Evolutionary conservation across 37 sponge, comb jelly and placozoan genomes (phyloP).

Genomic region (Crambe crambe): DNA sequence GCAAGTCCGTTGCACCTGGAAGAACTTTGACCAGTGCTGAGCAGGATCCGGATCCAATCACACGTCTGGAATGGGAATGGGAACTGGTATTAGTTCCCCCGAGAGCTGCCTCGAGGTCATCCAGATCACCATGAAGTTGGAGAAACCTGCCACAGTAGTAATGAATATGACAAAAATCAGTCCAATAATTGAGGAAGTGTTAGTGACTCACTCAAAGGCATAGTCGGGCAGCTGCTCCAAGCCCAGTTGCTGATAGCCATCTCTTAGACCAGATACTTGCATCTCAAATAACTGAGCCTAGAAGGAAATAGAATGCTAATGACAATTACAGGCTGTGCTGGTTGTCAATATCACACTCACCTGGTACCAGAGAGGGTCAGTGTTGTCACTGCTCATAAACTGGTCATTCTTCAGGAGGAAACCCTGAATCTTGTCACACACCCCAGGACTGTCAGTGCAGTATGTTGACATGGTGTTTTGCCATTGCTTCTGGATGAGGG

Average conservation of each 20-base stretch:
- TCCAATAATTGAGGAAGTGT: too few species aligned
- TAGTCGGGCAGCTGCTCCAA: constrained; percentile 40
- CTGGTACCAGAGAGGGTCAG: constrained; percentile 56
- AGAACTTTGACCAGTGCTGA: constrained; percentile 92
- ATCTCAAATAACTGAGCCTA: neutral
- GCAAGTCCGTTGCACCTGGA: constrained; percentile 71
- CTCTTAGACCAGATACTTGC: constrained; percentile 68
- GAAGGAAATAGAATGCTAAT: neutral
- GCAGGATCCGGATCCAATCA: constrained; percentile 78
- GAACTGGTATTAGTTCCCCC: neutral
- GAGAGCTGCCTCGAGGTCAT: constrained; percentile 79
- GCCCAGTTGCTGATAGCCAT: constrained; percentile 50
- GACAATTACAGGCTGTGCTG: too few species aligned
- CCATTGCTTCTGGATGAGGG: constrained; percentile 71
- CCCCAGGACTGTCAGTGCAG: constrained; percentile 40
- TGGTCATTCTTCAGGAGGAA: constrained; percentile 54
- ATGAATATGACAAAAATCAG: too few species aligned
- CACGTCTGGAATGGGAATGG: neutral
- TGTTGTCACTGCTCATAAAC: neutral
- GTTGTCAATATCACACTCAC: too few species aligned
- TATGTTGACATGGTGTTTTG: constrained; percentile 67
- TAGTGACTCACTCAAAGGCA: constrained; percentile 64
- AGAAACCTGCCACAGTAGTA: constrained; percentile 66
- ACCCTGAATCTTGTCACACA: constrained; percentile 56
- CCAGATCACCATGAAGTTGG: constrained; percentile 81